Base-by-base conservation (phyloP, 2,113 vertebrate species). In the Muntiacus muntjak region DNA sequence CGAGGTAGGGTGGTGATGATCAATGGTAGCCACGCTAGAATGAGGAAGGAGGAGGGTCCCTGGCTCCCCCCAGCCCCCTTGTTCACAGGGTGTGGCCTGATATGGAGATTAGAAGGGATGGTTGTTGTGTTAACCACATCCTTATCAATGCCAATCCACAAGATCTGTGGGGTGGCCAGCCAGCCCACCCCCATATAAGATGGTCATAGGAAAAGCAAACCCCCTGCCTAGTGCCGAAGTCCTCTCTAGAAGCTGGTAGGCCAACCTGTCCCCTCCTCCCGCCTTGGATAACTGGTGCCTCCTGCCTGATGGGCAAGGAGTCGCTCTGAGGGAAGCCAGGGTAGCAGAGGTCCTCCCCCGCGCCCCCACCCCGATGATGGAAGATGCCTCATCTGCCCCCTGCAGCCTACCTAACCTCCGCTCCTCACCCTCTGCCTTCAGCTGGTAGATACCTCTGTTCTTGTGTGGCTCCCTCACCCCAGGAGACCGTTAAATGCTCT, bases 61-160 rank as follows among this genome's bases (percentile, higher is more conserved):
- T 10, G 33, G 71, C 74, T 86, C 47, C 87, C 54, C 45, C 26
- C 36, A 26, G 67, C 2, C 57, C 43, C 17, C 40, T 58, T 14
- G 47, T 62, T 93, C 94, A 45, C 28, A 28, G 91, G 88, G 87
- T 50, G n/a, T 21, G 30, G 13, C 54, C 55, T 74, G 43, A 55
- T 43, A 60, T 55, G 52, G 17, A 88, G 30, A 87, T n/a, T 54
- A 93, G 55, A 64, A 84, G 58, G 64, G 85, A 45, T 25, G 47
- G 89, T 96, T 96, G 81, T 95, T 71, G 90, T 71, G 21, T 96
- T 64, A 92, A 97, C 97, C 71, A 78, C 81, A 71, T 85, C 67
- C 17, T 33, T 95, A 47, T 71, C 17, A 3, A 60, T 71, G 76
- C 92, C 87, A 54, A 57, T 60, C 60, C 16, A 1, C 19, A 52